Conservation (phyloP, 2,113 vertebrate species). For the Paramormyrops kingsleyae region DNA sequence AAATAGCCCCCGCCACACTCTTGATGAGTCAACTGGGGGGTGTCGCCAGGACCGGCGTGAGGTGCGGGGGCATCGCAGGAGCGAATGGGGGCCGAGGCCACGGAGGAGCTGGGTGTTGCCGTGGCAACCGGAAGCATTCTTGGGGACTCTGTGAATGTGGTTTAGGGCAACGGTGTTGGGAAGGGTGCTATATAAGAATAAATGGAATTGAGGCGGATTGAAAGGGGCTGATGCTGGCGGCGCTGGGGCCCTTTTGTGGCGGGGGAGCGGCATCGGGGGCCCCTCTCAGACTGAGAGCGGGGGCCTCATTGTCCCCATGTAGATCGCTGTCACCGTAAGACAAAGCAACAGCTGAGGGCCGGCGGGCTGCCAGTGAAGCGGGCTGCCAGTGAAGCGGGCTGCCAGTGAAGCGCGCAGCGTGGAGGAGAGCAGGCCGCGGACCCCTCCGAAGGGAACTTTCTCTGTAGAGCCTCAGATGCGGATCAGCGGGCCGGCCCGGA, state of each 20-base stretch:
- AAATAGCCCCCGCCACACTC: background rate
- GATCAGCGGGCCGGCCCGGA: slow-evolving; percentile 23
- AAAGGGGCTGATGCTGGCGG: slow-evolving; percentile 36
- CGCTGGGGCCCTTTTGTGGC: slow-evolving; percentile 55
- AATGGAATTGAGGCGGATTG: background rate
- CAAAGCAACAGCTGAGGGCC: slow-evolving; percentile 49
- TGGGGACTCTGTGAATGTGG: slow-evolving; percentile 54
- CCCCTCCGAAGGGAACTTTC: slow-evolving; percentile 37
- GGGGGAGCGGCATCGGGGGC: slow-evolving; percentile 49
- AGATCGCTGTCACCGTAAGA: slow-evolving; percentile 63
- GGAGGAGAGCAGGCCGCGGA: slow-evolving; percentile 26
- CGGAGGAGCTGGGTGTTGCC: slow-evolving; percentile 56
- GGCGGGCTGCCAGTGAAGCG: slow-evolving; percentile 58
- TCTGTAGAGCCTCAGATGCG: slow-evolving; percentile 38
- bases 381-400: too few relatives aligned
- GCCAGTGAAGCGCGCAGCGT: slow-evolving; percentile 54
- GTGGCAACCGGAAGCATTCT: slow-evolving; percentile 60
- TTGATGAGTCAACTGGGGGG: background rate
- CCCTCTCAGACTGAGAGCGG: slow-evolving; percentile 55
- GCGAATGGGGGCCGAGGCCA: slow-evolving; percentile 48
- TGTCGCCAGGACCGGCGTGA: background rate
- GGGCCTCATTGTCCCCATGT: slow-evolving; percentile 56
- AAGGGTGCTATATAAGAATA: background rate
- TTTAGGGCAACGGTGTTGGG: background rate
- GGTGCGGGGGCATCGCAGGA: slow-evolving; percentile 45